Evolutionary conservation across 2,797 vertebrate species (phyloP), one percentile per base, ranked within the genome.

Genomic region (Pangasius djambal): DNA sequence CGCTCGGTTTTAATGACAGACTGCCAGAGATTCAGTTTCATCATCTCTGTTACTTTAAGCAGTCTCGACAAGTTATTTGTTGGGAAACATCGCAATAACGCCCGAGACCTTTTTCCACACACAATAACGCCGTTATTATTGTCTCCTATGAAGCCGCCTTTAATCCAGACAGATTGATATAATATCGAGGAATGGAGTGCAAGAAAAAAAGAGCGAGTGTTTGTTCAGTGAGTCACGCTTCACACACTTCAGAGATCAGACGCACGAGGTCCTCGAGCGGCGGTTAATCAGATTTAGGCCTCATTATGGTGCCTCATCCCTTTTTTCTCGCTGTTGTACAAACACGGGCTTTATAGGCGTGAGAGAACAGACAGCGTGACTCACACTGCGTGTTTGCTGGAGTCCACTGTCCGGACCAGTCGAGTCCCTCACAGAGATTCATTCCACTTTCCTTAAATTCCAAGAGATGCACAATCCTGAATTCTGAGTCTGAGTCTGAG

Each of bases 291-390:
- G 91, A 85, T 90, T 91, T 90, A 88, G 81, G 72, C 44, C 87
- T 57, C 57, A 74, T 91, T 81, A 86, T 5, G 37, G 25, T 37
- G 86, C 48, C 55, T 72, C 50, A 84, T 89, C 13, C 75, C 55
- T 63, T 84, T 82, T 89, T 90, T 83, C 20, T 88, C 55, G 85
- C 82, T 82, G 61, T 90, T 92, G 87, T 85, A 86, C 88, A 91
- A 89, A 90, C 78, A 74, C 69, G 44, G 88, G 90, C 87, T 91
- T 90, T 89, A 34, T 82, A 88, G 87, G 84, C 31, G 67, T 78
- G 87, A 88, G 65, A 78, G 87, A 83, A 63, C 52, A 88, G 86
- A 83, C 77, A 72, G 40, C 50, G 22, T 91, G 92, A 92, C 52
- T 91, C 90, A 92, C 87, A 20, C 25, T 34, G 55, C 69, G 65